Conservation (phyloP, 2,888 invertebrate genomes). For the Drosophila conformis region DNA sequence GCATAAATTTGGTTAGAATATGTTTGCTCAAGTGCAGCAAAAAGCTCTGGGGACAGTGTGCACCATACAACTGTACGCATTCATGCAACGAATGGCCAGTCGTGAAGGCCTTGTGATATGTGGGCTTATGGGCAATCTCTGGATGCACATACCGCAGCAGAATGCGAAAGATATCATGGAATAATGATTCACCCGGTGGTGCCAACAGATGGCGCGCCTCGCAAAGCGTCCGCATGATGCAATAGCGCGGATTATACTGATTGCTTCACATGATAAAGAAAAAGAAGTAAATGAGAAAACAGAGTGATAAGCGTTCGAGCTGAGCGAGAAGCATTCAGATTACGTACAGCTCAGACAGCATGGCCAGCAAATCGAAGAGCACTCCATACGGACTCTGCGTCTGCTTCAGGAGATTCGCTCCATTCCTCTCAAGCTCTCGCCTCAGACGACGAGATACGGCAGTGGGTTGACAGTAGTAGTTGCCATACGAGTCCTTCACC, state of each 20-base stretch:
- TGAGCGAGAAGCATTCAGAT: neutral
- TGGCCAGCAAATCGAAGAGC: conserved; percentile 64
- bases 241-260: conserved; percentile 83
- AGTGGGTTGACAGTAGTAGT: conserved; percentile 57
- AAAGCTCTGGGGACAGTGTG: conserved; percentile 82
- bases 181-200: conserved; percentile 87
- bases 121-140: conserved; percentile 68
- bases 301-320: neutral
- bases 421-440: conserved; percentile 50
- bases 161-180: conserved; percentile 88
- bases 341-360: conserved; percentile 60
- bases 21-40: conserved; percentile 70
- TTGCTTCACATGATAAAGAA: conserved; percentile 53
- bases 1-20: conserved; percentile 35
- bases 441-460: conserved; percentile 40
- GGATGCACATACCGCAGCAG: conserved; percentile 87
- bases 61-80: conserved; percentile 78
- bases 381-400: conserved; percentile 52
- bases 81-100: conserved; percentile 68
- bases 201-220: conserved; percentile 87
- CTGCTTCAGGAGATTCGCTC: conserved; percentile 43
- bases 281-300: neutral
- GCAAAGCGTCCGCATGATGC: conserved; percentile 89
- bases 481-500: conserved; percentile 63
- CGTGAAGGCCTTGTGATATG: conserved; percentile 64